Evolutionary conservation across 2,113 vertebrate genomes (phyloP).

Genomic region (Trichechus manatus): DNA sequence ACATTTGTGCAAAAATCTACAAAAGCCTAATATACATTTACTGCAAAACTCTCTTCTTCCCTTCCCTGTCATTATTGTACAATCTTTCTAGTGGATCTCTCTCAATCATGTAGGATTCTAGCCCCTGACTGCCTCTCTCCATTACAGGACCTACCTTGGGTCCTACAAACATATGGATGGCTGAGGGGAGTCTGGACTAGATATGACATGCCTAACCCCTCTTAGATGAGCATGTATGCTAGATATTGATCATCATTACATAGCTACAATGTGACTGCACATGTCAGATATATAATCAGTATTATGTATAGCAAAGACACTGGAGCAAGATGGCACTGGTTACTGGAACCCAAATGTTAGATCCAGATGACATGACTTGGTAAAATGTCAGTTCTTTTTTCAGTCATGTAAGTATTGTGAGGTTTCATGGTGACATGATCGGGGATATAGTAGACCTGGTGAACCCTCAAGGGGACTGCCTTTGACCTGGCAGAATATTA

Average conservation of each 20-base stretch:
- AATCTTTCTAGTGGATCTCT: background rate
- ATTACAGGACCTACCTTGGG: background rate
- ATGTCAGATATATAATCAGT: background rate
- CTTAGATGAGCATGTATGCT: background rate
- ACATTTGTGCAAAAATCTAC: background rate
- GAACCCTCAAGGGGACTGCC: too few species aligned
- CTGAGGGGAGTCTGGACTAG: background rate
- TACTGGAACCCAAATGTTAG: background rate
- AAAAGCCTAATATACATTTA: background rate
- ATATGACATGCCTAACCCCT: background rate
- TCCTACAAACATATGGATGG: background rate
- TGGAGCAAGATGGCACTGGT: background rate
- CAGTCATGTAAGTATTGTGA: background rate
- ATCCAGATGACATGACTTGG: background rate
- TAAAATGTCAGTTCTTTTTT: background rate
- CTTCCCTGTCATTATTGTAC: background rate
- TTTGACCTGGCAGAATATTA: too few species aligned
- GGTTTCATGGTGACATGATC: background rate
- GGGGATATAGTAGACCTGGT: too few species aligned
- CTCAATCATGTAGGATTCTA: background rate
- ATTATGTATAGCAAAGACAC: background rate
- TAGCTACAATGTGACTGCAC: background rate
- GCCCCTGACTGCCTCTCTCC: background rate
- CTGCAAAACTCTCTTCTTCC: background rate
- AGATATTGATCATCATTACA: background rate